These are phyloP conservation scores for Acrobasis repandana DNA, from an alignment of 2,888 invertebrate genomes.

Conservation along the genomic window DNA sequence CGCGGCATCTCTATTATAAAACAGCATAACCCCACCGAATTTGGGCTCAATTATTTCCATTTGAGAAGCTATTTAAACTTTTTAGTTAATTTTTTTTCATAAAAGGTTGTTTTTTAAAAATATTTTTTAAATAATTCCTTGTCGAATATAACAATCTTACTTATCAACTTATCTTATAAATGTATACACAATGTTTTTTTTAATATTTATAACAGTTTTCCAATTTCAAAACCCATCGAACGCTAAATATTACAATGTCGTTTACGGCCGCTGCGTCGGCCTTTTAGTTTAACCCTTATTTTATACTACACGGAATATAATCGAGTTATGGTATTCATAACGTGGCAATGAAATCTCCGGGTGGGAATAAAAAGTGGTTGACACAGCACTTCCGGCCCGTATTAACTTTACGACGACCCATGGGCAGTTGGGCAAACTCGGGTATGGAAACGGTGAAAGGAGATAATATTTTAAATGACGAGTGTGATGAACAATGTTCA, in stretches of 20 bases:
- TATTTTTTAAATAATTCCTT: too few species aligned
- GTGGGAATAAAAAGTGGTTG: constrained; percentile 3
- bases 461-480: constrained; percentile 7
- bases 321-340: neutral
- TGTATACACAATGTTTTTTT: too few species aligned
- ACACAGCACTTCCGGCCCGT: neutral
- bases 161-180: too few species aligned
- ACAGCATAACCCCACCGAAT: too few species aligned
- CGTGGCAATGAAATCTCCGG: neutral
- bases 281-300: constrained; percentile 6
- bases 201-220: neutral
- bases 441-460: neutral
- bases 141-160: too few species aligned
- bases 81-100: too few species aligned
- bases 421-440: neutral
- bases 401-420: constrained; percentile 9
- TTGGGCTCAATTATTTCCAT: too few species aligned
- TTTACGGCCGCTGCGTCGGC: constrained; percentile 1
- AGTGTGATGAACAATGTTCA: neutral
- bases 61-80: too few species aligned
- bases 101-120: too few species aligned
- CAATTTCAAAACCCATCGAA: too few species aligned
- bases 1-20: too few species aligned
- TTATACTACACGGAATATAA: constrained; percentile 1
- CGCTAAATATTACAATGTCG: neutral